Percentiles rank a stretch among this genome's conserved stretches.
Conservation (phyloP, 2,888 invertebrate species). For the Panzeria rudis region DNA sequence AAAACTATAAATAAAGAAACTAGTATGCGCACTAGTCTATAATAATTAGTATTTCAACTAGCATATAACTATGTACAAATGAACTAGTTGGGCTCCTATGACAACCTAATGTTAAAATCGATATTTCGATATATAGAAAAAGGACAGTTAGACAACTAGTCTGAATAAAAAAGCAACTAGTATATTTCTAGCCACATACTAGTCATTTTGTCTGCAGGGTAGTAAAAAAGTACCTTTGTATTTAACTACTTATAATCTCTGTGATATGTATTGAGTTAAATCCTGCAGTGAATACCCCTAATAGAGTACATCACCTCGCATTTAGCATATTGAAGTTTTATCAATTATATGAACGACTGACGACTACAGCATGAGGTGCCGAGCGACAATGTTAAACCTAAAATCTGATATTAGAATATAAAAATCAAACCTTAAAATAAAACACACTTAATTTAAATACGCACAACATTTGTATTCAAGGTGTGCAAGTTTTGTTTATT, state of each 20-base stretch:
- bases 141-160: too few relatives aligned
- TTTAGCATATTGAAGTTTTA: slow-evolving; percentile 26
- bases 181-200: too few relatives aligned
- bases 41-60: too few relatives aligned
- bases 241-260: background rate
- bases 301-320: background rate
- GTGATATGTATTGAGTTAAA: background rate
- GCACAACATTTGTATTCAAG: slow-evolving; percentile 71
- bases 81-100: too few relatives aligned
- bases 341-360: background rate
- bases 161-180: too few relatives aligned
- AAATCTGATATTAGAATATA: background rate
- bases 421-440: background rate
- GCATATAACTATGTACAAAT: too few relatives aligned
- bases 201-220: too few relatives aligned
- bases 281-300: background rate
- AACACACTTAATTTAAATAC: slow-evolving; percentile 63
- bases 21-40: too few relatives aligned
- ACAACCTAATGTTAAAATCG: too few relatives aligned
- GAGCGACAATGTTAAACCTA: slow-evolving; percentile 27
- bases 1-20: too few relatives aligned
- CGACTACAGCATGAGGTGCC: background rate
- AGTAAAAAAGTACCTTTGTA: too few relatives aligned
- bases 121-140: too few relatives aligned
- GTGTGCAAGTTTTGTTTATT: slow-evolving; percentile 67